Base-by-base conservation (phyloP, 2,113 vertebrate species). In the Mobula birostris region DNA sequence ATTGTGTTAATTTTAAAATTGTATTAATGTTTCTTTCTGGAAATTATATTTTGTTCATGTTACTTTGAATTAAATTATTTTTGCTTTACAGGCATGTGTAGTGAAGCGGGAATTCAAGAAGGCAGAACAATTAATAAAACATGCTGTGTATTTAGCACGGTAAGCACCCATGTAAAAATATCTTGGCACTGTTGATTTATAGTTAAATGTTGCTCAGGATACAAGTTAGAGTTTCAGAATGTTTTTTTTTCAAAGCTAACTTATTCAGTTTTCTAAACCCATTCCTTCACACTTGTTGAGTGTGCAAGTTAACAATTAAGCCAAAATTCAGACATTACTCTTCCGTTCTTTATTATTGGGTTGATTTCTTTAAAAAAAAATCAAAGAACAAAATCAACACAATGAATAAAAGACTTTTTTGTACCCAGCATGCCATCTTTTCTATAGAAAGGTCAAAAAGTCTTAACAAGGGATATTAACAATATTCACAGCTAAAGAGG, bases 101-200 rank as follows among this genome's bases (percentile, higher is more conserved):
- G 98, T 99, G 95, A 99, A 99, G 95, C 97, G 99, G 87, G 99
- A 99, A 95, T 99, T 99, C 96, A 98, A 99, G 95, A 99, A 99
- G 97, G 98, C 99, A 40, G 99, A 99, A 90, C 98, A 99, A 96
- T 97, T 99, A 96, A 99, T 99, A 95, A 99, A 99, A 96, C 98
- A 99, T 2, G 99, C 98, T 0, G 98, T 99, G 70, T 99, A 98
- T 97, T 97, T 99, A 95, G 99, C 98, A 94, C 97, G 98, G 99
- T 99, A 96, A 96, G 97, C 94, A 40, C 19, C 95, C 90, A 0
- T 32, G 32, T 79, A 68, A 95, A 56, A 85, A 0, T 94, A 74
- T 27, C 68, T 94, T 21, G 21, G 72, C 15, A 21, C 15, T 24
- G 19, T 70, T 70, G 68, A 70, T 70, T 70, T 17, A 74, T 74